Evolutionary conservation across 1,140 invertebrate species (phyloP).

Genomic region (Zaprionus inermis): DNA sequence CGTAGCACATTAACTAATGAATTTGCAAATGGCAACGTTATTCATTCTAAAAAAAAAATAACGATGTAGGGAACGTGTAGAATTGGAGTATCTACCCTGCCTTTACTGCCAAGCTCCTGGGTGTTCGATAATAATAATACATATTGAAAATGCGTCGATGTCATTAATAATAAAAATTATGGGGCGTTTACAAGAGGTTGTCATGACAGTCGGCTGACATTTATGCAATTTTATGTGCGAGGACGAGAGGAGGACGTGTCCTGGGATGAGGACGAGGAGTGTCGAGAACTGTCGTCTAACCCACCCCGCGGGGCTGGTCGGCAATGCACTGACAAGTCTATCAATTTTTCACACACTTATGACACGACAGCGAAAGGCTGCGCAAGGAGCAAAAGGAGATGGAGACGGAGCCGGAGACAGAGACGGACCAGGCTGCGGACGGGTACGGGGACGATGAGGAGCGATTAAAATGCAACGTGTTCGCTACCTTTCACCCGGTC

Average conservation of each 20-base stretch:
- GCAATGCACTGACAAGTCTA: constrained; percentile 70
- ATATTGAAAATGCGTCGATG: constrained; percentile 47
- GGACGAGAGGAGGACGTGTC: constrained; percentile 13
- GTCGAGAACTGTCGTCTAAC: constrained; percentile 32
- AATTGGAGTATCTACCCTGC: background rate
- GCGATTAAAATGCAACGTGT: constrained; percentile 52
- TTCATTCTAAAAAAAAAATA: too few species aligned
- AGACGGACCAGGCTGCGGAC: background rate
- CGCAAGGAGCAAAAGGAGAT: constrained; percentile 35
- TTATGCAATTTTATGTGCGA: constrained; percentile 76
- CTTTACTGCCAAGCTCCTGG: constrained; percentile 6
- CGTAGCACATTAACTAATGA: too few species aligned
- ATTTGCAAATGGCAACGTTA: too few species aligned
- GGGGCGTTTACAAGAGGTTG: constrained; percentile 82
- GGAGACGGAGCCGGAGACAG: background rate
- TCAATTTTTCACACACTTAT: constrained; percentile 82
- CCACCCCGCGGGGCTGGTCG: constrained; percentile 52
- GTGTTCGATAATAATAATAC: constrained; percentile 56
- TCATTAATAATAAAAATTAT: constrained; percentile 81
- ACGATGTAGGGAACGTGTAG: background rate
- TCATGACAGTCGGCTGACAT: constrained; percentile 81
- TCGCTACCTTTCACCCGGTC: constrained; percentile 34
- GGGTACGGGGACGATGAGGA: constrained; percentile 36
- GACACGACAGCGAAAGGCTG: constrained; percentile 59
- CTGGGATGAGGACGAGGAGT: constrained; percentile 21